Conservation (phyloP, 2,888 invertebrate genomes). For the Ferrisia virgata region DNA sequence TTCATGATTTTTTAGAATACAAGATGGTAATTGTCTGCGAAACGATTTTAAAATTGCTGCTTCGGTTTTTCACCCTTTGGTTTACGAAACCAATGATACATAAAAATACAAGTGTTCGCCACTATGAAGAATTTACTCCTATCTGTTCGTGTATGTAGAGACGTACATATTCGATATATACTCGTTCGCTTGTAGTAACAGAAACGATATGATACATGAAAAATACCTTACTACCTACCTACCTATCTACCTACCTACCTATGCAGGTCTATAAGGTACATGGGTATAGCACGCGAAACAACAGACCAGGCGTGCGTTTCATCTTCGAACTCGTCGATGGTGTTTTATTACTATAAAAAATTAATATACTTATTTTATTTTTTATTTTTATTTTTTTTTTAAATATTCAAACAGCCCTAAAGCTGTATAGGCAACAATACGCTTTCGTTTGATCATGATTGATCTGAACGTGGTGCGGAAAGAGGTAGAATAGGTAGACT, state of each 20-base stretch:
- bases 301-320: background rate
- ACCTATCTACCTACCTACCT: too few species aligned
- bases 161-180: too few species aligned
- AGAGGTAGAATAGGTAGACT: background rate
- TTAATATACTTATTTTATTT: constrained; percentile 38
- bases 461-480: constrained; percentile 10
- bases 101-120: background rate
- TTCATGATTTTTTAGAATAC: background rate
- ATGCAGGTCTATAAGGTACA: too few species aligned
- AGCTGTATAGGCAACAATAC: constrained; percentile 37
- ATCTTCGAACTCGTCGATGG: background rate
- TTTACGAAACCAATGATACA: background rate
- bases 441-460: constrained; percentile 28
- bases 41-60: background rate
- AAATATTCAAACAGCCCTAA: constrained; percentile 40
- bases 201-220: too few species aligned
- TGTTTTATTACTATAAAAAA: constrained; percentile 37
- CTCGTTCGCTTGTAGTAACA: too few species aligned
- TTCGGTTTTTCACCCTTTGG: background rate
- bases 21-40: constrained; percentile 15
- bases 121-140: background rate
- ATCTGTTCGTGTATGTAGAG: too few species aligned
- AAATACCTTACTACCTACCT: too few species aligned
- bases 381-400: constrained; percentile 34
- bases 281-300: background rate